Evolutionary conservation across 2,113 vertebrate species (phyloP).

Genomic region (Vulpes vulpes): DNA sequence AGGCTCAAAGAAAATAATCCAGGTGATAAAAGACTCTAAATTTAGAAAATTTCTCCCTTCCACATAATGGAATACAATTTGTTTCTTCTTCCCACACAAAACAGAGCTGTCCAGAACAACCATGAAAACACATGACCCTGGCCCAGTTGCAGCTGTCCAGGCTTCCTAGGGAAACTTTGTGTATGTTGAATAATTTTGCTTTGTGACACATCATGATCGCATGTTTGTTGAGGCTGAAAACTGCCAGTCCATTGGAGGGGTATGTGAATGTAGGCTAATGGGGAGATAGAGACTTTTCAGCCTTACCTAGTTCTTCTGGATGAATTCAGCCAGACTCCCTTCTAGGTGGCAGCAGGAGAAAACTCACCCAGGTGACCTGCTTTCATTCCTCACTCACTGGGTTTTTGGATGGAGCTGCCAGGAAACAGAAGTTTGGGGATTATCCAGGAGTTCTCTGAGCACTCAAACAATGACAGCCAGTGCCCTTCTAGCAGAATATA

Average conservation of each 20-base stretch:
- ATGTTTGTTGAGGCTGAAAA: not conserved
- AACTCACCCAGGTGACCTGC: not conserved
- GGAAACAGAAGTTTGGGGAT: not conserved
- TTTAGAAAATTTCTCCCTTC: constrained; percentile 65
- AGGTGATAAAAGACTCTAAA: constrained; percentile 67
- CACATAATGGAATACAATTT: constrained; percentile 22
- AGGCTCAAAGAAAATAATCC: constrained; percentile 65
- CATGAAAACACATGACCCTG: constrained; percentile 41
- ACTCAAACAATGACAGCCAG: not conserved
- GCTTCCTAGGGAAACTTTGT: not conserved
- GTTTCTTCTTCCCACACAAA: constrained; percentile 65
- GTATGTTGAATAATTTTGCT: constrained; percentile 49
- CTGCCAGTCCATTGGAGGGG: not conserved
- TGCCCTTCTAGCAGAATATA: not conserved
- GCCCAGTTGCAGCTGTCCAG: constrained; percentile 63
- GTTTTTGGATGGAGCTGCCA: not conserved
- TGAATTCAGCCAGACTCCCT: not conserved
- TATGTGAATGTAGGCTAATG: not conserved
- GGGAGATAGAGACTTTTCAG: not conserved
- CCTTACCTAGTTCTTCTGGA: not conserved
- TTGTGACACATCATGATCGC: constrained; percentile 29
- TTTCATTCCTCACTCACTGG: not conserved
- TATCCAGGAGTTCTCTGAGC: not conserved
- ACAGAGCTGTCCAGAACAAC: constrained; percentile 61
- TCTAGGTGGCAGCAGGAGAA: not conserved